Evolutionary conservation across 2,797 vertebrate species (phyloP).

Genomic region (Labeo calbasu): DNA sequence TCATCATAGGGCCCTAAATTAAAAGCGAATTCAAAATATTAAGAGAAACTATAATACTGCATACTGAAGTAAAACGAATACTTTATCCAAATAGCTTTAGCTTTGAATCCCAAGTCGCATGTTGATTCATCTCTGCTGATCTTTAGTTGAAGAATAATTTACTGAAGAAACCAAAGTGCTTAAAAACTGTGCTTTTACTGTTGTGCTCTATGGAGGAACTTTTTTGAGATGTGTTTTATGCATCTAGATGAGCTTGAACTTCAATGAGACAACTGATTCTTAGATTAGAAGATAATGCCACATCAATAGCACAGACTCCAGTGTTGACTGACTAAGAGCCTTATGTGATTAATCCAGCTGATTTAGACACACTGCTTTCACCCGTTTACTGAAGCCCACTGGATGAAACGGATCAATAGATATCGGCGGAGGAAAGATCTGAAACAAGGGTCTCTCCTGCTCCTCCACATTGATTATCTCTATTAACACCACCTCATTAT

Average conservation of each 20-base stretch:
- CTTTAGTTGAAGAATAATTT: background rate
- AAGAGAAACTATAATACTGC: no score
- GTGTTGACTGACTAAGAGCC: conserved; percentile 1
- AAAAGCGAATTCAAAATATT: background rate
- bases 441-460: background rate
- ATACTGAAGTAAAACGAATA: background rate
- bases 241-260: background rate
- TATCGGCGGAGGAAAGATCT: background rate
- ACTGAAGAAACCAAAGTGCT: background rate
- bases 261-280: background rate
- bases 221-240: background rate
- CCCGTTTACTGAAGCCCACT: background rate
- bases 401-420: conserved; percentile 1
- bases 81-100: background rate
- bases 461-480: conserved; percentile 9
- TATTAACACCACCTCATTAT: conserved; percentile 14
- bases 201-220: background rate
- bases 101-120: background rate
- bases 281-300: background rate
- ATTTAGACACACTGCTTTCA: background rate
- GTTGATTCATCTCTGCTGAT: background rate
- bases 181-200: background rate
- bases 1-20: no score
- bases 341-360: conserved; percentile 8
- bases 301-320: background rate